Base-by-base conservation (phyloP, 1,140 invertebrate genomes). In the Procambarus clarkii region DNA sequence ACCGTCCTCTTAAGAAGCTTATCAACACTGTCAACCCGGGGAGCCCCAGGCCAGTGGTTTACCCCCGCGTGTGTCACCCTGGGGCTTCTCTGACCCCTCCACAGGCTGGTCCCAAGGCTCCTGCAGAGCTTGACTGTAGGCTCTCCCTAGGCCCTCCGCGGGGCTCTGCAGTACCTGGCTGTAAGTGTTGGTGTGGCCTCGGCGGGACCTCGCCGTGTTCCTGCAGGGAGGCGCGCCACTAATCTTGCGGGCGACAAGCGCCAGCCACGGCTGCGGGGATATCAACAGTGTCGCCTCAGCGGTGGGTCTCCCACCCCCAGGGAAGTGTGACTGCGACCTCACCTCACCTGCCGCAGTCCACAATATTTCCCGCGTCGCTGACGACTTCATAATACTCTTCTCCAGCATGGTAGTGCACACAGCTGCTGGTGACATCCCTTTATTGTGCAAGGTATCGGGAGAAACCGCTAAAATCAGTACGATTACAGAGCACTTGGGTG, bases 11-110 rank as follows among this genome's bases (percentile, higher is more conserved):
- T 79, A 87, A 78, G 85, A 79, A 87, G 85, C 85, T 87, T 87
- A 87, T 87, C 85, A 87, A 87, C 85, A 79, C 76, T 78, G 85
- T 87, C 85, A 87, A 87, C 85, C 76, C 50, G 74, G 50, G 74
- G 79, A 5, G 60, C 85, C 85, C 71, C 71, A 60, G 76, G 76
- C 48, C 85, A 87, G 85, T 64, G 85, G 85, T 87, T 87, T 87
- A 87, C 85, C 85, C 85, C 84, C 84, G 48, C 71, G 21, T 74
- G 85, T 58, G 85, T 77, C 85, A 78, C 85, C 74, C 71, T 69
- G 48, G 84, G 84, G 45, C 64, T 71, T 50, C 84, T 24, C 45
- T 48, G 21, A 48, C 84, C 48, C n/a, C 84, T 34, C 48, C 46
- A 48, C 46, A 69, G 45, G 45, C 46, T 15, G 46, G n/a, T 71